These are phyloP conservation scores for Drosophila busckii DNA, from an alignment of 1,140 invertebrate species.

Conservation along the genomic window DNA sequence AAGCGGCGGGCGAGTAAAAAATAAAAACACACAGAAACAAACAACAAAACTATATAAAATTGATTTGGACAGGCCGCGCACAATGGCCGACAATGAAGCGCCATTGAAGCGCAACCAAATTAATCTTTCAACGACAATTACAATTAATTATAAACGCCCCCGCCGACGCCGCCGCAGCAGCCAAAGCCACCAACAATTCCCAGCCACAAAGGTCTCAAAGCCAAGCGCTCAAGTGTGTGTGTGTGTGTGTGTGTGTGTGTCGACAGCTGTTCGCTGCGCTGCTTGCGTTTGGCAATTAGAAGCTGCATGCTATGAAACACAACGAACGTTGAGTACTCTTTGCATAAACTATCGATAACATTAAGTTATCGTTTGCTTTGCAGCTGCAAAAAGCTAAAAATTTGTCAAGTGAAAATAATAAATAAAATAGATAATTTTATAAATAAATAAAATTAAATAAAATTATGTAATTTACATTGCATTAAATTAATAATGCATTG, in stretches of 20 bases:
- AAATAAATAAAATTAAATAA: too few species aligned
- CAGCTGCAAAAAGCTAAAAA: background rate
- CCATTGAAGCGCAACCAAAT: slow-evolving; percentile 77
- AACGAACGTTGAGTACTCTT: slow-evolving; percentile 39
- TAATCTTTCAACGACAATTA: slow-evolving; percentile 77
- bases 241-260: slow-evolving; percentile 32
- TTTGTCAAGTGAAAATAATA: background rate
- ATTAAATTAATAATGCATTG: too few species aligned
- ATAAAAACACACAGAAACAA: slow-evolving; percentile 4
- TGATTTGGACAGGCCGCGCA: slow-evolving; percentile 66
- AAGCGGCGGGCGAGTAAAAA: slow-evolving; percentile 18
- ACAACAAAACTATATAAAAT: slow-evolving; percentile 65
- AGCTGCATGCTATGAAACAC: slow-evolving; percentile 14
- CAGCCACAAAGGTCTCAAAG: slow-evolving; percentile 48
- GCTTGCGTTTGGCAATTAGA: slow-evolving; percentile 44
- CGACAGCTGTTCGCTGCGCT: slow-evolving; percentile 59
- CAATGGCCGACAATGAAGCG: slow-evolving; percentile 72
- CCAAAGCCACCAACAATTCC: slow-evolving; percentile 32
- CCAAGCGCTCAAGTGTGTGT: slow-evolving; percentile 8
- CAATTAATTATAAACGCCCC: slow-evolving; percentile 77
- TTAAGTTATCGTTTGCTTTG: too few species aligned
- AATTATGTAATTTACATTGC: too few species aligned
- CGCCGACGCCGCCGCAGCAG: slow-evolving; percentile 31
- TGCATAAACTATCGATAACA: background rate
- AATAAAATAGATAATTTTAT: too few species aligned